phyloP scores from a whole-genome alignment of 2,113 vertebrate genomes.

The Pangasianodon gigas region DNA sequence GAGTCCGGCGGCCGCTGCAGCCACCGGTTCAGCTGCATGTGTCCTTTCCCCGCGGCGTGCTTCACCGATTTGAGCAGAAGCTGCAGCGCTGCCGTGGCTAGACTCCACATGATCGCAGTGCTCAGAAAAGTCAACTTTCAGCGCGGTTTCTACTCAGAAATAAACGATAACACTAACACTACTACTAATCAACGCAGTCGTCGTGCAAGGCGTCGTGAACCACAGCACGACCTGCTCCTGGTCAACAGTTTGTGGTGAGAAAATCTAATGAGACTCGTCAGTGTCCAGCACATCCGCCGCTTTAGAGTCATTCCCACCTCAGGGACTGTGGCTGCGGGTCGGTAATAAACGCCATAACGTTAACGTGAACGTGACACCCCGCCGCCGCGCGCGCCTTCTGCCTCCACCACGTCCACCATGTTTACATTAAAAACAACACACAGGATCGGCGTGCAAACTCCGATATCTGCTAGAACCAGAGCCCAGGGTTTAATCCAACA shows the following conservation, averaged over 20 bases:
- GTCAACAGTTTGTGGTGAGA: background rate
- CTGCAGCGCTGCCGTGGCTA: conserved; percentile 68
- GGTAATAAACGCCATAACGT: conserved; percentile 55
- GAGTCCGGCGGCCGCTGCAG: conserved; percentile 73
- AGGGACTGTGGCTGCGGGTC: conserved; percentile 48
- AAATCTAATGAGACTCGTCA: background rate
- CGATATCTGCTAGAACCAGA: background rate
- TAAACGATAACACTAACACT: background rate
- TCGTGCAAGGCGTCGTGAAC: background rate
- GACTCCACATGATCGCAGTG: conserved; percentile 68
- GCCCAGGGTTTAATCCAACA: background rate
- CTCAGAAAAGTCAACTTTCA: background rate
- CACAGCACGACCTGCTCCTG: background rate
- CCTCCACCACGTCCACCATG: conserved; percentile 16
- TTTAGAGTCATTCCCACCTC: conserved; percentile 53
- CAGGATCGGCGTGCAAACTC: background rate
- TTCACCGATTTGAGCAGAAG: conserved; percentile 72
- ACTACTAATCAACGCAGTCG: background rate
- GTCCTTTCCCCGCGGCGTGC: conserved; percentile 71
- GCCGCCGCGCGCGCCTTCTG: conserved; percentile 8
- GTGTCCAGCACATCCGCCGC: background rate
- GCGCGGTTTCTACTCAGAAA: background rate
- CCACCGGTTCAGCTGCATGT: conserved; percentile 76
- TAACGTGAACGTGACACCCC: background rate
- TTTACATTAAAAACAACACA: background rate